These are phyloP conservation scores for Nerophis ophidion DNA, from an alignment of 2,113 vertebrate species.

Conservation along the genomic window DNA sequence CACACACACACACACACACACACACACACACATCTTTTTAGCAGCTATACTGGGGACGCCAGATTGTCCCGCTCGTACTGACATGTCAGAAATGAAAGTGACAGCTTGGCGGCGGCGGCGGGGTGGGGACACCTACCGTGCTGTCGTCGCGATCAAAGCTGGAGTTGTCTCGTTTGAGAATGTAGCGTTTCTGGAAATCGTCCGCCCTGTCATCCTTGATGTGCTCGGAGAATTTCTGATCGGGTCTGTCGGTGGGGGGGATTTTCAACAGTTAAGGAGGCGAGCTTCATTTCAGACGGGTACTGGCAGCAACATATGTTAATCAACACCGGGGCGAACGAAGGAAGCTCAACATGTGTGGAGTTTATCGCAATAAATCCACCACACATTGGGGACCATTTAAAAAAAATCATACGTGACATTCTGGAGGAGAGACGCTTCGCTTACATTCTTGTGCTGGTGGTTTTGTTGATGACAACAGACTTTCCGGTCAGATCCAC, in stretches of 20 bases:
- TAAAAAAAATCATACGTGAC: background rate
- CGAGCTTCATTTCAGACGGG: slow-evolving; percentile 43
- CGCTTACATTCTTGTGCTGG: slow-evolving; percentile 95
- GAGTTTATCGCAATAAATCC: background rate
- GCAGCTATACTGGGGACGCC: slow-evolving; percentile 51
- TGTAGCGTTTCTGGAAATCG: slow-evolving; percentile 97
- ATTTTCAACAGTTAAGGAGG: slow-evolving; percentile 33
- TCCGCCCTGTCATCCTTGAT: slow-evolving; percentile 96
- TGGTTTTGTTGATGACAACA: slow-evolving; percentile 98
- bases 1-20: slow-evolving; percentile 11
- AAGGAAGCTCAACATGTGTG: slow-evolving; percentile 3
- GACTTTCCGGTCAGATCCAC: slow-evolving; percentile 97
- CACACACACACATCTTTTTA: slow-evolving; percentile 29
- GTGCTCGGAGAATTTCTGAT: slow-evolving; percentile 99
- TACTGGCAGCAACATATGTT: slow-evolving; percentile 49
- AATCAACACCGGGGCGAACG: background rate
- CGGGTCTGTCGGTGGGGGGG: slow-evolving; percentile 76
- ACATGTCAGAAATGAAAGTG: slow-evolving; percentile 60
- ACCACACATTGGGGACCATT: background rate
- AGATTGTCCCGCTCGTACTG: slow-evolving; percentile 60
- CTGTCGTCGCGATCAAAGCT: slow-evolving; percentile 96
- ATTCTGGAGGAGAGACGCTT: slow-evolving; percentile 49
- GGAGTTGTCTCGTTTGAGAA: slow-evolving; percentile 98
- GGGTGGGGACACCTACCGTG: slow-evolving; percentile 74
- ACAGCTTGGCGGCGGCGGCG: slow-evolving; percentile 45